Conservation (phyloP, 2,888 invertebrate genomes). For the Pseudococcus viburni region DNA sequence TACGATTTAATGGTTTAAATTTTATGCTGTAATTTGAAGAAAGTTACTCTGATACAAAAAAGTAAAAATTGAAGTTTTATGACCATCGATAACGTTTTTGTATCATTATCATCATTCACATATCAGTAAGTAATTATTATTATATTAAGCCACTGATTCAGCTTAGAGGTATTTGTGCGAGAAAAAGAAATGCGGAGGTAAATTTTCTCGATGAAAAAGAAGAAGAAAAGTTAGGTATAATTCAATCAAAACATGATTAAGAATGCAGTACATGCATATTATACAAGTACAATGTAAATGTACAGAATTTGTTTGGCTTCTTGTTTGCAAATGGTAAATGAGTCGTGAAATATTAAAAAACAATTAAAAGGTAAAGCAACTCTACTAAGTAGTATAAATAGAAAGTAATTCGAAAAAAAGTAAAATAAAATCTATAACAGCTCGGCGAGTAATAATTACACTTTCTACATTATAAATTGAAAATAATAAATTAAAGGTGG, state of each 20-base stretch:
- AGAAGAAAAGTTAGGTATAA: background rate
- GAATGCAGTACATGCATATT: too few species aligned
- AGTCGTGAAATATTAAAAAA: background rate
- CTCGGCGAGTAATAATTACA: background rate
- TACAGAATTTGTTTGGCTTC: background rate
- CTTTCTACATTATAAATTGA: conserved; percentile 47
- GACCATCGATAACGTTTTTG: background rate
- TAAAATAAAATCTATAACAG: conserved; percentile 17
- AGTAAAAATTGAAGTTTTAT: background rate
- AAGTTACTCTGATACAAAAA: background rate
- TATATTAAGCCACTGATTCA: background rate
- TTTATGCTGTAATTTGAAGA: background rate
- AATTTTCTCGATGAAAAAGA: background rate
- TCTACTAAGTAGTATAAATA: background rate
- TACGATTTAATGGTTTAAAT: background rate
- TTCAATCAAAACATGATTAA: too few species aligned
- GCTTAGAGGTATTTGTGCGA: background rate
- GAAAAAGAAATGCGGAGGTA: background rate
- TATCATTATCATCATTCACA: background rate
- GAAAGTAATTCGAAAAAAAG: background rate
- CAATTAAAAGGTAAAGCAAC: background rate
- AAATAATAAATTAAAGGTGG: conserved; percentile 13
- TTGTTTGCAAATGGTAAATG: background rate
- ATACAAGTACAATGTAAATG: background rate
- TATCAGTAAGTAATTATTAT: background rate